These are phyloP conservation scores for Scaptomyza hsui DNA, from an alignment of 1,140 invertebrate genomes.

Conservation along the genomic window DNA sequence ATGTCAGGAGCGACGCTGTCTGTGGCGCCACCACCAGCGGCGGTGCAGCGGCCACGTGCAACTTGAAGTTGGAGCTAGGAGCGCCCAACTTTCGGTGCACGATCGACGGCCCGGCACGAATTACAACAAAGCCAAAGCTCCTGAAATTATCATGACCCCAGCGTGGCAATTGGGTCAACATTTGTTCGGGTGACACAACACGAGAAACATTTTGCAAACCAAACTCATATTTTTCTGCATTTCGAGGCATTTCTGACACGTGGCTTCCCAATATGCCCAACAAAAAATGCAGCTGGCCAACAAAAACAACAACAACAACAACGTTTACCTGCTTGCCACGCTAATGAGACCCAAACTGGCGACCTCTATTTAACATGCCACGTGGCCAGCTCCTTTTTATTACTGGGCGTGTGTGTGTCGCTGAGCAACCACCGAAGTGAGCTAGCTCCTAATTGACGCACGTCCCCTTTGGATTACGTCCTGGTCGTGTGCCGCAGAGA, in stretches of 20 bases:
- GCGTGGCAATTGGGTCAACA: conserved; percentile 79
- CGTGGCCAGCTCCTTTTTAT: conserved; percentile 43
- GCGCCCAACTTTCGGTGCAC: conserved; percentile 56
- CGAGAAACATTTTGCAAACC: conserved; percentile 25
- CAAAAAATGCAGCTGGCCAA: conserved; percentile 41
- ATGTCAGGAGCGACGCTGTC: conserved; percentile 37
- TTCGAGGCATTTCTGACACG: conserved; percentile 41
- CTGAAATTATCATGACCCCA: conserved; percentile 80
- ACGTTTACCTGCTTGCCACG: conserved; percentile 34
- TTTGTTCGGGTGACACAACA: conserved; percentile 75
- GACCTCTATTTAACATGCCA: conserved; percentile 57
- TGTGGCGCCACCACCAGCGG: conserved; percentile 35
- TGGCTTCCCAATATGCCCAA: conserved; percentile 16
- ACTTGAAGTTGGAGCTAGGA: conserved; percentile 34
- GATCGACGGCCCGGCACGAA: conserved; percentile 64
- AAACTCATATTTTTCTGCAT: conserved; percentile 1
- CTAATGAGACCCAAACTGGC: conserved; percentile 61
- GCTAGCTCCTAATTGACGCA: conserved; percentile 71
- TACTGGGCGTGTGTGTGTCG: conserved; percentile 45
- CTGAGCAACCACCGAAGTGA: conserved; percentile 11
- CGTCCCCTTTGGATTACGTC: conserved; percentile 26
- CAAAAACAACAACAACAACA: too few relatives aligned
- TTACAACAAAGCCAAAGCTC: conserved; percentile 71
- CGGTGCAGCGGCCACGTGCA: conserved; percentile 32
- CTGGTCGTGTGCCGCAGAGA: conserved; percentile 63